These are phyloP conservation scores for Leptodactylus fuscus DNA, from an alignment of 2,113 vertebrate genomes.

Conservation along the genomic window DNA sequence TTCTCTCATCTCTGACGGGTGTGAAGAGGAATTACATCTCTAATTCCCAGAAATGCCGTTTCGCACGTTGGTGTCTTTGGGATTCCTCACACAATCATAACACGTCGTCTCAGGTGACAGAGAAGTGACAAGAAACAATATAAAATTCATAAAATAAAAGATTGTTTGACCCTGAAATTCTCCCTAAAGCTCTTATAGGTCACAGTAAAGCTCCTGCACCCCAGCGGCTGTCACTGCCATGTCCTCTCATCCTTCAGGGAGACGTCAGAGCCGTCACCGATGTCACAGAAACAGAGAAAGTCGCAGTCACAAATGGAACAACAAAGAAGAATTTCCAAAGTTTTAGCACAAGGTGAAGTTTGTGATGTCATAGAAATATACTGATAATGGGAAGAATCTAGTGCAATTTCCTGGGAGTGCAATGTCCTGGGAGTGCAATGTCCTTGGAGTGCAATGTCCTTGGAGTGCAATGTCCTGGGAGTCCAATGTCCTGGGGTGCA, in stretches of 20 bases:
- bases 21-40: background rate
- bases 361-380: background rate
- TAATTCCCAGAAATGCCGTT: too few species aligned
- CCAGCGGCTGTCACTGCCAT: background rate
- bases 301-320: background rate
- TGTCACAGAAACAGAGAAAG: background rate
- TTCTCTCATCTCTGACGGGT: too few species aligned
- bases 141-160: background rate
- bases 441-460: too few species aligned
- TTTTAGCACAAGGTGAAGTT: background rate
- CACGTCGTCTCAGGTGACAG: background rate
- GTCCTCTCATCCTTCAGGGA: background rate
- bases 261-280: background rate
- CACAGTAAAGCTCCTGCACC: conserved; percentile 1
- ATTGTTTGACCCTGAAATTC: conserved; percentile 18
- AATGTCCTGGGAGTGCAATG: too few species aligned
- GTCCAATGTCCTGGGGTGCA: too few species aligned
- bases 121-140: background rate
- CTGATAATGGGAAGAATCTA: too few species aligned
- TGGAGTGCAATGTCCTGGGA: too few species aligned
- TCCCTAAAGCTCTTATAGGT: background rate
- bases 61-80: background rate
- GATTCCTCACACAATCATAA: conserved; percentile 13
- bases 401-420: too few species aligned
- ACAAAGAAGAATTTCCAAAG: background rate